Conservation (phyloP, 2,888 invertebrate species). For the Caenorhabditis sp. region DNA sequence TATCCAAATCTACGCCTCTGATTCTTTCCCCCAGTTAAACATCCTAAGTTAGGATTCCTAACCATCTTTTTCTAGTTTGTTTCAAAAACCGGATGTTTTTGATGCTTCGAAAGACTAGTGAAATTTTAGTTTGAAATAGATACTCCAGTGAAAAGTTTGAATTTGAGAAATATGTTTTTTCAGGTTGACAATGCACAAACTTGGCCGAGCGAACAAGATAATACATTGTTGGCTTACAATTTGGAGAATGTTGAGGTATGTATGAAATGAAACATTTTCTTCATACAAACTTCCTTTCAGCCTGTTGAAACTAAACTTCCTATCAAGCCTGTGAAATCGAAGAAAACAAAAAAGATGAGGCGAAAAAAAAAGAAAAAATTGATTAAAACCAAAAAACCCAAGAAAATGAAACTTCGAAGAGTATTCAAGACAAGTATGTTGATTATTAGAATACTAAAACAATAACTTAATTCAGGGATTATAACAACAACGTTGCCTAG, state of each 20-base stretch:
- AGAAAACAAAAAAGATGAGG: slow-evolving; percentile 14
- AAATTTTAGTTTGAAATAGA: too few relatives aligned
- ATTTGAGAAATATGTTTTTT: too few relatives aligned
- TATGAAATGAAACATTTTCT: too few relatives aligned
- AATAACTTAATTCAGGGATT: slow-evolving; percentile 33
- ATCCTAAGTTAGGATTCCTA: too few relatives aligned
- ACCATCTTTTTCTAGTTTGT: too few relatives aligned
- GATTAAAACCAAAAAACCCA: slow-evolving; percentile 19
- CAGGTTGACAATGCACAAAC: slow-evolving; percentile 10
- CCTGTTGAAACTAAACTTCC: background rate
- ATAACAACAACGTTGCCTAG: slow-evolving; percentile 28
- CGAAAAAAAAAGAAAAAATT: slow-evolving; percentile 22
- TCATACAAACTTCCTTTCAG: background rate
- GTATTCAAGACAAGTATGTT: slow-evolving; percentile 30
- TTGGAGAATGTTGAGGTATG: too few relatives aligned
- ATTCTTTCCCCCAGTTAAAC: too few relatives aligned
- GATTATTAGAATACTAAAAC: background rate
- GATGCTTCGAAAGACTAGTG: too few relatives aligned
- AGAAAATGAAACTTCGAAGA: slow-evolving; percentile 37
- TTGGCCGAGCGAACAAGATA: background rate
- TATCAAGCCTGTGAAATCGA: slow-evolving; percentile 1
- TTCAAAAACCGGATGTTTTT: too few relatives aligned
- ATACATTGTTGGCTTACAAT: background rate
- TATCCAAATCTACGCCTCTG: too few relatives aligned
- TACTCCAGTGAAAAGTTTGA: too few relatives aligned